A percentile compares a stretch with the other conserved stretches of the same genome.
Conservation (phyloP, 2,797 vertebrate genomes). For the Coendou prehensilis region DNA sequence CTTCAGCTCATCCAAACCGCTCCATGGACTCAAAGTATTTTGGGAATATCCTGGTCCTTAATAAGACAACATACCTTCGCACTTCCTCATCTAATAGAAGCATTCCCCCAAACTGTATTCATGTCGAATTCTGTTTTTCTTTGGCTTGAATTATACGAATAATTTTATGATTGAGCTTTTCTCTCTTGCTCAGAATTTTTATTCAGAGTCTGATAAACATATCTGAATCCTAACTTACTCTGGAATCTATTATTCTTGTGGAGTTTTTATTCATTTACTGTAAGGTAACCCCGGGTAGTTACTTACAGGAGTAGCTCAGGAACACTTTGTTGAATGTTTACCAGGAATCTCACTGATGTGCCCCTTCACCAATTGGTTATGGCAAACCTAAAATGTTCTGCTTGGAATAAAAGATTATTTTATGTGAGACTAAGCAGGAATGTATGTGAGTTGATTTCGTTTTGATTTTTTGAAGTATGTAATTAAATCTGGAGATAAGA, state of each 20-base stretch:
- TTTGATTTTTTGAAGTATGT: constrained; percentile 43
- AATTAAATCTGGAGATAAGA: constrained; percentile 36
- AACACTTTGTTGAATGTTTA: neutral
- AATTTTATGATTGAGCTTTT: constrained; percentile 54
- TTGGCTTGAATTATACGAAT: constrained; percentile 40
- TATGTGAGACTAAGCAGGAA: neutral
- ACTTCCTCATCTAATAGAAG: neutral
- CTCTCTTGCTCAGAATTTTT: constrained; percentile 54
- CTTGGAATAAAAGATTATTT: constrained; percentile 56
- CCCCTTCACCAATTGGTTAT: neutral
- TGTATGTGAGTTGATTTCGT: constrained; percentile 9
- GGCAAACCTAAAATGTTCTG: constrained; percentile 44
- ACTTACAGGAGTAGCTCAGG: neutral
- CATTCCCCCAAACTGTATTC: neutral
- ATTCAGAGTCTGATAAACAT: constrained; percentile 36
- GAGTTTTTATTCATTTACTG: neutral
- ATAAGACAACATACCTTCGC: constrained; percentile 56
- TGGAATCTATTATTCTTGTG: constrained; percentile 38
- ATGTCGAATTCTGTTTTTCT: neutral
- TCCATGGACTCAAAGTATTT: neutral
- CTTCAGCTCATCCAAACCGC: neutral
- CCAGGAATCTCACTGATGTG: neutral
- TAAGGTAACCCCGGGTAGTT: constrained; percentile 7
- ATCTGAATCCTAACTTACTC: constrained; percentile 22
- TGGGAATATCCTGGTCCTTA: neutral